These are phyloP conservation scores for Bubo scandiacus DNA, from an alignment of 2,113 vertebrate species.

Conservation along the genomic window DNA sequence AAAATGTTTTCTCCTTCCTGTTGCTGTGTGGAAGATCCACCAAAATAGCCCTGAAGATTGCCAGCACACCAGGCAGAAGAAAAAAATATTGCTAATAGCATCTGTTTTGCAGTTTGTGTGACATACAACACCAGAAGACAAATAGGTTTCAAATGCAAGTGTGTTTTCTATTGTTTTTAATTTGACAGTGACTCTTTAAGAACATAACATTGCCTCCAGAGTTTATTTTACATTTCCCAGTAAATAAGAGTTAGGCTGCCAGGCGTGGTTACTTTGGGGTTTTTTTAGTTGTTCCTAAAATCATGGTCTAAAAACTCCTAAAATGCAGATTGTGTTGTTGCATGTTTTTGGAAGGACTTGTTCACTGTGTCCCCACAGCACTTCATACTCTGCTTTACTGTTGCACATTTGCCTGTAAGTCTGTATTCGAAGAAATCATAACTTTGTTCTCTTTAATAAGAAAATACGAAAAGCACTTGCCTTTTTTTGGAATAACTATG, in stretches of 20 bases:
- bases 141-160: not conserved
- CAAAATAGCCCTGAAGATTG: conserved; percentile 37
- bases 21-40: conserved; percentile 27
- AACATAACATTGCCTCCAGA: not conserved
- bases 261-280: not conserved
- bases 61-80: not conserved
- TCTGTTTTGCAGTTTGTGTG: not conserved
- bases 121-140: not conserved
- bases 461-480: not conserved
- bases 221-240: conserved; percentile 25
- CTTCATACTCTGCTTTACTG: not conserved
- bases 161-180: conserved; percentile 5
- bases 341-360: not conserved
- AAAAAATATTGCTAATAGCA: not conserved
- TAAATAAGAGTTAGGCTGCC: conserved; percentile 29
- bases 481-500: not conserved
- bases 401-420: not conserved
- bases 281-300: not conserved
- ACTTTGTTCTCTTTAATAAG: not conserved
- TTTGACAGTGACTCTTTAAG: conserved; percentile 24
- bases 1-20: conserved; percentile 52
- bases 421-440: not conserved
- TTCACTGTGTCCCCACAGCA: not conserved
- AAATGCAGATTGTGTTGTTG: not conserved
- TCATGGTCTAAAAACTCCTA: conserved; percentile 13